Base-by-base conservation (phyloP, 2,797 vertebrate genomes). In the Darevskia nairensis region DNA sequence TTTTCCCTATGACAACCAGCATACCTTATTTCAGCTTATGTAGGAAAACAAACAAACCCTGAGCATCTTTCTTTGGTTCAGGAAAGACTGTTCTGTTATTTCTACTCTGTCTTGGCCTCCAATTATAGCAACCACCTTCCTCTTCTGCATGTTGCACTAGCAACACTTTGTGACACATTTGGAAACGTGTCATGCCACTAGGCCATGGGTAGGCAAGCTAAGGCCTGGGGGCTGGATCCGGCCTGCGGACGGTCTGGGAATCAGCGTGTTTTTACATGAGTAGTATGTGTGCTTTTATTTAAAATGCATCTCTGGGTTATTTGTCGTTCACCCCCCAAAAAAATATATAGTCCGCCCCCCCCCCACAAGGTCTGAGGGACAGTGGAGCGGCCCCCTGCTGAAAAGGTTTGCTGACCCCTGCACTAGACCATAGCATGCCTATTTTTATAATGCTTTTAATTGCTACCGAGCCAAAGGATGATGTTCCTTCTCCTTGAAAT, bases 361-460 rank as follows among this genome's bases (percentile, higher is more conserved):
- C 35, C 41, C 41, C 41, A 7, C 6, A 44, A 44, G 41, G 41
- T 44, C 41, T 44, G 41, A 44, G 41, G 41, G 41, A 7, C 41
- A 44, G 41, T 44, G 41, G 41, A 44, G 5, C 41, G 41, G 41
- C 41, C 41, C 41, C 41, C 41, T 44, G 41, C 41, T 44, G 41
- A 44, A 44, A 44, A 44, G 1, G 41, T 44, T 44, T 44, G 41
- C 41, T 44, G 41, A 44, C 41, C 41, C 41, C 41, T 44, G 41
- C 88, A 79, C 7, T 88, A 90, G 89, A 76, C 55, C 88, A 87
- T 87, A 44, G 0, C 93, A 80, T 88, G 90, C 69, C 89, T 92
- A 61, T 87, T 89, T 75, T 10, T n/a, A 64, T 76, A 13, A 0
- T 9, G 7, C 66, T 78, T 85, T 7, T 6, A 19, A 66, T 29